Evolutionary conservation across 2,888 invertebrate genomes (phyloP).

Genomic region (Caenorhabditis imperialis): DNA sequence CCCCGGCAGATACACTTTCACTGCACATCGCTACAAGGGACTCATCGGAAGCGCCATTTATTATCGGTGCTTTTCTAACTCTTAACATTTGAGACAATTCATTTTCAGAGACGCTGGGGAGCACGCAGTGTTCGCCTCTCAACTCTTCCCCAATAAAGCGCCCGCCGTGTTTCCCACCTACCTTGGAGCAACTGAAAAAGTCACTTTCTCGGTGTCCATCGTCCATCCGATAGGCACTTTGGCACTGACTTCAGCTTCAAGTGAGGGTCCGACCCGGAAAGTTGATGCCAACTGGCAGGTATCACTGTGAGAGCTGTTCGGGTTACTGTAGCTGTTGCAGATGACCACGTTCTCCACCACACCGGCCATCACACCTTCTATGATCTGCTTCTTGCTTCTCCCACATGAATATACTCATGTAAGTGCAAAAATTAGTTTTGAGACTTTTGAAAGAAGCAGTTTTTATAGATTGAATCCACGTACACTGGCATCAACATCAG

Average conservation of each 20-base stretch:
- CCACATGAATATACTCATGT: conserved; percentile 58
- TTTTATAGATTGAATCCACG: conserved; percentile 53
- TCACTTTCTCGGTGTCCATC: conserved; percentile 55
- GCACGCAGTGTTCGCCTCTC: conserved; percentile 62
- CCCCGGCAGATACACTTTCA: conserved; percentile 60
- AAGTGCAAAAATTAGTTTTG: neutral
- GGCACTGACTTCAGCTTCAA: conserved; percentile 53
- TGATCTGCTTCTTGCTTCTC: conserved; percentile 53
- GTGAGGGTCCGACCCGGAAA: conserved; percentile 27
- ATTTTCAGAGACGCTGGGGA: conserved; percentile 64
- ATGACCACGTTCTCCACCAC: conserved; percentile 59
- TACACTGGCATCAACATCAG: conserved; percentile 59
- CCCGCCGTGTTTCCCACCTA: conserved; percentile 58
- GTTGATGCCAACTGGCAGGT: conserved; percentile 65
- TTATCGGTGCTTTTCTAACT: conserved; percentile 45
- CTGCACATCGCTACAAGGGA: conserved; percentile 63
- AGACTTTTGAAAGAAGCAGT: neutral
- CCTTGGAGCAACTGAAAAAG: conserved; percentile 41
- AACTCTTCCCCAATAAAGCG: conserved; percentile 55
- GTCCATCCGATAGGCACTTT: conserved; percentile 58
- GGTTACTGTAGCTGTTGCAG: too few species aligned
- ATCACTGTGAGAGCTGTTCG: too few species aligned
- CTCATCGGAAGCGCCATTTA: conserved; percentile 60
- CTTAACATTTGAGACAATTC: neutral
- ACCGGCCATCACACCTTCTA: conserved; percentile 50